Percentiles rank a stretch among this genome's conserved stretches.
Conservation (phyloP, 2,797 vertebrate species). For the Setipinna tenuifilis region DNA sequence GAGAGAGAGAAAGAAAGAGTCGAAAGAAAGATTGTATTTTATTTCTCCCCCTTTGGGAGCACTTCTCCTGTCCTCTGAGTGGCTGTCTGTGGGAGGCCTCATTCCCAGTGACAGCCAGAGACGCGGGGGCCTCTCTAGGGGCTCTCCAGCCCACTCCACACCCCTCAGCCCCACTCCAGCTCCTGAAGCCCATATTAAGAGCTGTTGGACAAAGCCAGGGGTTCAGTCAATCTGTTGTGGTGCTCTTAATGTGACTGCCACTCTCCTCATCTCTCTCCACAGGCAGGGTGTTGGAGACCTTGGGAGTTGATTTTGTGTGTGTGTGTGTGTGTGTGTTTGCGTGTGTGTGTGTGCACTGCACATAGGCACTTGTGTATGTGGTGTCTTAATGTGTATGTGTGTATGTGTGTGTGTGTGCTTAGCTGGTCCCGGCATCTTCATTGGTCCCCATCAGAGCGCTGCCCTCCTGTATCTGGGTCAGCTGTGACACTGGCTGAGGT, state of each 20-base stretch:
- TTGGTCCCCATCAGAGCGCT: slow-evolving; percentile 43
- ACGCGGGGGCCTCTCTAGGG: too few species aligned
- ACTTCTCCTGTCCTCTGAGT: background rate
- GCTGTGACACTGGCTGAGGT: slow-evolving; percentile 47
- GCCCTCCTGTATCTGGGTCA: slow-evolving; percentile 48
- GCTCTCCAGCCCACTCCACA: too few species aligned
- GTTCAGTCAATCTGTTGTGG: background rate
- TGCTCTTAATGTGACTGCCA: background rate
- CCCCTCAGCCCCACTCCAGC: too few species aligned
- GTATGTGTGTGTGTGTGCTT: background rate
- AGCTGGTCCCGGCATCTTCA: background rate
- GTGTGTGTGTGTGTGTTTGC: too few species aligned
- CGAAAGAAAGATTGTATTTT: background rate
- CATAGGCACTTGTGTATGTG: too few species aligned
- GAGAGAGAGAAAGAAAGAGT: background rate
- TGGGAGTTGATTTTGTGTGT: too few species aligned
- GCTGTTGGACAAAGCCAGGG: background rate
- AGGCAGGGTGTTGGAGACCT: too few species aligned
- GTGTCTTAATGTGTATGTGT: background rate
- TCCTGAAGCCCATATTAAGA: background rate
- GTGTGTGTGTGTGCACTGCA: too few species aligned
- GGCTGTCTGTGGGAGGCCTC: background rate
- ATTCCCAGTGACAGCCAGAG: background rate
- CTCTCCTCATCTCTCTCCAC: background rate
- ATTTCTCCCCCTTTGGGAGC: background rate